Evolutionary conservation across 2,797 vertebrate genomes (phyloP).

Genomic region (Parauchenoglanis punctatus): DNA sequence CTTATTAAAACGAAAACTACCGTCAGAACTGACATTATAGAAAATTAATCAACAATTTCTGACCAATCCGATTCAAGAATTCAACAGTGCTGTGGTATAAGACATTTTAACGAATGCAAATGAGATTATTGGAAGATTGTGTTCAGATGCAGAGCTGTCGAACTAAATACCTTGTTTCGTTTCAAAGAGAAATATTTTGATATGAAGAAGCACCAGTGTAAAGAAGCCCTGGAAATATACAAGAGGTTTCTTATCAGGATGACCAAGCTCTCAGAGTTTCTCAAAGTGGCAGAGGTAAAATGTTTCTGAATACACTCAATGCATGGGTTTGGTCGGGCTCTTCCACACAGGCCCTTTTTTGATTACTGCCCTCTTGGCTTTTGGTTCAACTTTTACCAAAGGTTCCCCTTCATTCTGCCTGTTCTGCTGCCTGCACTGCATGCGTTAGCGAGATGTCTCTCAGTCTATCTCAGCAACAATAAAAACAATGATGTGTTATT

Average conservation of each 20-base stretch:
- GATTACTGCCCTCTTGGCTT: constrained; percentile 66
- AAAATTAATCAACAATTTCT: not conserved
- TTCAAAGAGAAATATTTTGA: constrained; percentile 92
- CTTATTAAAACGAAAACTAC: not conserved
- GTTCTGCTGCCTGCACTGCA: constrained; percentile 81
- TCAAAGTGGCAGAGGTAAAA: constrained; percentile 95
- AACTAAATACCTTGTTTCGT: constrained; percentile 51
- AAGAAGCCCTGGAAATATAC: constrained; percentile 96
- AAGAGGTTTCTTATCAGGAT: constrained; percentile 93
- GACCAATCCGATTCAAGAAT: not conserved
- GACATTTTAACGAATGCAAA: not conserved
- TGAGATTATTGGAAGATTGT: constrained; percentile 1
- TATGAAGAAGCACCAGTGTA: constrained; percentile 97
- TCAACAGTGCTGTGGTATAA: not conserved
- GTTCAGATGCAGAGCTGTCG: not conserved
- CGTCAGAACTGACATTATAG: not conserved
- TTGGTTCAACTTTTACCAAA: constrained; percentile 59
- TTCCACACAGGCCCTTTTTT: constrained; percentile 65
- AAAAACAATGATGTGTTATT: constrained; percentile 51
- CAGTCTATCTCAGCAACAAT: constrained; percentile 57
- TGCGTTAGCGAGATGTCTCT: constrained; percentile 73
- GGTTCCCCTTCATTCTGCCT: constrained; percentile 76
- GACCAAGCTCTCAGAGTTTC: constrained; percentile 91
- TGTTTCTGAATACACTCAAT: constrained; percentile 56
- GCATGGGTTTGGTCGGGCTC: constrained; percentile 62